Percentiles rank a stretch among this genome's conserved stretches.
phyloP scores from a whole-genome alignment of 2,113 vertebrate species.

The Thymallus thymallus region DNA sequence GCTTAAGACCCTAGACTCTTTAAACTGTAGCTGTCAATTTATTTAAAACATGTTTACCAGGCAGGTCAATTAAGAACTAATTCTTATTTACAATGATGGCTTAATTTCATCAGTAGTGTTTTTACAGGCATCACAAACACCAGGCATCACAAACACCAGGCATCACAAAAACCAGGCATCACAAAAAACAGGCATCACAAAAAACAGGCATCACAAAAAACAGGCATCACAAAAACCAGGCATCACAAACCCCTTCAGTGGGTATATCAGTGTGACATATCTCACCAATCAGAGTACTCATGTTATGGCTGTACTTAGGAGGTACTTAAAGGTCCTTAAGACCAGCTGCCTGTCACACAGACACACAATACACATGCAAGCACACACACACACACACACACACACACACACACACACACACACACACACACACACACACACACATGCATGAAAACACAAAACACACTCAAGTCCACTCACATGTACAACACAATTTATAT shows the following conservation, averaged over 20 bases:
- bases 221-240: not conserved
- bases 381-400: constrained; percentile 4
- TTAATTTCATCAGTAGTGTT: not conserved
- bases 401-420: constrained; percentile 1
- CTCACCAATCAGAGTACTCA: constrained; percentile 14
- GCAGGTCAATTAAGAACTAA: no score
- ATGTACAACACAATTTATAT: constrained; percentile 36
- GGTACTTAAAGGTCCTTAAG: constrained; percentile 22
- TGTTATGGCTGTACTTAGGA: constrained; percentile 51
- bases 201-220: not conserved
- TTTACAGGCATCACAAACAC: not conserved
- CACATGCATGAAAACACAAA: constrained; percentile 31
- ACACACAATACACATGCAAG: not conserved
- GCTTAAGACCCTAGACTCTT: no score
- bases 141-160: not conserved
- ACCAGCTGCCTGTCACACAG: constrained; percentile 44
- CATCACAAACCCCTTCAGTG: not conserved
- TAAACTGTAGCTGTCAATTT: no score
- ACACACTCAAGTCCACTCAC: not conserved
- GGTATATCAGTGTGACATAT: constrained; percentile 40
- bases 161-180: not conserved
- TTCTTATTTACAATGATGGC: no score
- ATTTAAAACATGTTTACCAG: no score
- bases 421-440: not conserved
- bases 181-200: no score